Evolutionary conservation across 2,113 vertebrate genomes (phyloP), one percentile per base, ranked within the genome.

Genomic region (Himantopus leucocephalus): DNA sequence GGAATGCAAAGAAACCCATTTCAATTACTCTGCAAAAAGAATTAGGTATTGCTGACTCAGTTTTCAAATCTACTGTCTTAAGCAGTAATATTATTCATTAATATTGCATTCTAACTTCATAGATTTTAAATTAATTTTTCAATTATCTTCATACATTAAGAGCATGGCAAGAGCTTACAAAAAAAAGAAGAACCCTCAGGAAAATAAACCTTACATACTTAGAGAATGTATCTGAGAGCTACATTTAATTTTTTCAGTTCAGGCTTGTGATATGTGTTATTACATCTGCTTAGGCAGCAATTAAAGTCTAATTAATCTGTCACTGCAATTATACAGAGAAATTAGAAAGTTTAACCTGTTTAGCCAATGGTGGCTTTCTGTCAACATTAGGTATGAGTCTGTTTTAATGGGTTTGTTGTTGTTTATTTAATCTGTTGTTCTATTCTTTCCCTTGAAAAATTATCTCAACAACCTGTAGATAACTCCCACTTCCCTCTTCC

Each of bases 171-270:
- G 71, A 93, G 68, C 81, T 96, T 96, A 96, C 83, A 89, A 95
- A 93, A 96, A 96, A 96, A 93, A 88, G 62, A 96, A 95, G 92
- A 97, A 81, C 83, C 58, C 92, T 95, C 88, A 96, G 94, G 71
- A 95, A 96, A 97, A 97, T 94, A 98, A 98, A 97, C 87, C 95
- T 94, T 92, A 91, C 79, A 96, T 96, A 98, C 96, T 97, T 97
- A 97, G 95, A 94, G 97, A 97, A 98, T 97, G 94, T 97, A 83
- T 97, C 97, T 95, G 96, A 95, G 97, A 98, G 97, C 96, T 96
- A 97, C 92, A 93, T 91, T 92, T 82, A n/a, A 35, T 81, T 77
- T 84, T 93, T 96, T 94, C 89, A 71, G 16, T 71, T 96, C 92
- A 91, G 97, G 95, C 68, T 96, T 95, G 79, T 97, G 96, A 78